phyloP scores from a whole-genome alignment of 2,888 invertebrate genomes.

The Tipula helvola region DNA sequence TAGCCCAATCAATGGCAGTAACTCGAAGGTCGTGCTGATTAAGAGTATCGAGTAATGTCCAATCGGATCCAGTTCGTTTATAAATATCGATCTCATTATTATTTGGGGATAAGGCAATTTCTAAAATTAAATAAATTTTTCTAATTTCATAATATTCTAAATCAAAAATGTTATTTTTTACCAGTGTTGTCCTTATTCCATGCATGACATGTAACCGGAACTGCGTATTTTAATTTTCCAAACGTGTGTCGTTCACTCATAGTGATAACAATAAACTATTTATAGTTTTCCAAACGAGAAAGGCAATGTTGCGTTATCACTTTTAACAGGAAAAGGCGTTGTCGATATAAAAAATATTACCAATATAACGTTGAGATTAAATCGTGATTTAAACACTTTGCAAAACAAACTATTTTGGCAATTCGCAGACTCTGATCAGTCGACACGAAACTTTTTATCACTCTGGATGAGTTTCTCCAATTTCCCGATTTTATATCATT shows the following conservation, averaged over 20 bases:
- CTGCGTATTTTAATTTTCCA: conserved; percentile 51
- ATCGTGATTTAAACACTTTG: neutral
- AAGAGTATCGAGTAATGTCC: conserved; percentile 72
- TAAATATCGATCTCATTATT: conserved; percentile 94
- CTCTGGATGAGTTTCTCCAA: neutral
- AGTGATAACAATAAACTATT: conserved; percentile 9
- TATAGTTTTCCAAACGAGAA: neutral
- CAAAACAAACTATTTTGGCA: neutral
- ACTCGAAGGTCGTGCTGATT: conserved; percentile 92
- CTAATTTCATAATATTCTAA: neutral
- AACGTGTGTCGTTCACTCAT: conserved; percentile 83
- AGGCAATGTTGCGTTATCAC: neutral
- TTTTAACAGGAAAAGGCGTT: neutral
- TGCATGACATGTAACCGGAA: conserved; percentile 92
- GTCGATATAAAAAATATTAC: neutral
- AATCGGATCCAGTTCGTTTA: conserved; percentile 62
- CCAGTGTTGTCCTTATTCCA: conserved; percentile 92
- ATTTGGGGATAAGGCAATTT: conserved; percentile 93
- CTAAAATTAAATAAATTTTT: conserved; percentile 37
- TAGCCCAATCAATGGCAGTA: conserved; percentile 98
- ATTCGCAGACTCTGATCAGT: conserved; percentile 93
- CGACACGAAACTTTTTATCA: conserved; percentile 54
- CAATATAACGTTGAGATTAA: neutral
- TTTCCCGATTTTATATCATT: neutral
- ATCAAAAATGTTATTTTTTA: conserved; percentile 40